Conservation (phyloP, 2,113 vertebrate species). For the Myotis davidii region DNA sequence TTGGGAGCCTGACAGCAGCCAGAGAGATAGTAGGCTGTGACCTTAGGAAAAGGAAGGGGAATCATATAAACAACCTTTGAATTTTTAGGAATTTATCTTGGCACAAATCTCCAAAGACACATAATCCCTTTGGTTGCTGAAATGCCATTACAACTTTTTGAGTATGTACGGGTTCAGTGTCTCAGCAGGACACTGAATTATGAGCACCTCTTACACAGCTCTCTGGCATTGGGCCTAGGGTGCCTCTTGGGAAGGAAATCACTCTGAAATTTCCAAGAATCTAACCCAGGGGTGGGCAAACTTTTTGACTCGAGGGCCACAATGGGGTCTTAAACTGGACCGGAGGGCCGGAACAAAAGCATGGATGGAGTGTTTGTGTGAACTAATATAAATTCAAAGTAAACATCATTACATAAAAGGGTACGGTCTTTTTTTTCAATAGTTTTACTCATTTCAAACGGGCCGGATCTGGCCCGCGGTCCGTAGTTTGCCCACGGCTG, state of each 20-base stretch:
- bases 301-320: too few species aligned
- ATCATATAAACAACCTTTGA: not conserved
- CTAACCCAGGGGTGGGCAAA: too few species aligned
- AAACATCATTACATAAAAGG: too few species aligned
- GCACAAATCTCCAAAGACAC: not conserved
- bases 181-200: not conserved
- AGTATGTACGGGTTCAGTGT: not conserved
- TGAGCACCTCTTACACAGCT: not conserved
- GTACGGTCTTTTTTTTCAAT: too few species aligned
- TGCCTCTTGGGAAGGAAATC: not conserved
- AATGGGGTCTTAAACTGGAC: too few species aligned
- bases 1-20: not conserved
- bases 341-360: too few species aligned
- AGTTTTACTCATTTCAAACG: too few species aligned
- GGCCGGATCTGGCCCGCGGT: too few species aligned
- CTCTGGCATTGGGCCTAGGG: not conserved
- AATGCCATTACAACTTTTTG: not conserved
- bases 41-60: not conserved
- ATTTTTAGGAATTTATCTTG: not conserved
- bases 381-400: too few species aligned
- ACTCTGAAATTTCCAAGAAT: not conserved
- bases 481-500: too few species aligned
- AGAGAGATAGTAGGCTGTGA: not conserved
- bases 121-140: not conserved
- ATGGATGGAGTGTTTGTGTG: too few species aligned